phyloP scores from a whole-genome alignment of 2,113 vertebrate species.

The Dasyurus viverrinus region DNA sequence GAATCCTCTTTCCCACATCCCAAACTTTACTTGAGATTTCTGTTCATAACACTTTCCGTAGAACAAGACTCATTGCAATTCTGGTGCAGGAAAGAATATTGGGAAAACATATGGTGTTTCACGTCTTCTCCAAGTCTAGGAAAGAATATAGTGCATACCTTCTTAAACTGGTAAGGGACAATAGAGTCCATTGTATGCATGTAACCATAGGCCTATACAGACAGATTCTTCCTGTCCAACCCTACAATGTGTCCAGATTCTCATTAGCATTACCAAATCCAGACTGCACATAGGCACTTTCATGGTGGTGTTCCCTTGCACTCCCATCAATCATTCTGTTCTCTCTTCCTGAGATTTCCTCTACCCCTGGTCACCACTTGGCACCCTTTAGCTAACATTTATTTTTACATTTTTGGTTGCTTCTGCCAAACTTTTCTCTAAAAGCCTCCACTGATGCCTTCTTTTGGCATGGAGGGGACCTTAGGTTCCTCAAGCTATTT shows the following conservation, averaged over 20 bases:
- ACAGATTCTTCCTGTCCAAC: not conserved
- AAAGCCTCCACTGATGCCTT: not conserved
- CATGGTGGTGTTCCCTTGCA: not conserved
- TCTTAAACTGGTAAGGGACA: not conserved
- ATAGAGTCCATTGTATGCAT: not conserved
- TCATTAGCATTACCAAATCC: not conserved
- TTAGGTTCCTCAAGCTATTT: not conserved
- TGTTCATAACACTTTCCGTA: not conserved
- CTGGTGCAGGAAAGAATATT: not conserved
- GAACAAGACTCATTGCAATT: not conserved
- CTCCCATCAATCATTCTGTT: not conserved
- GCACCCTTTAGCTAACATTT: not conserved
- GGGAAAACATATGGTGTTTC: not conserved
- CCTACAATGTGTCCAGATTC: not conserved
- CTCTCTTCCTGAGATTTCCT: not conserved
- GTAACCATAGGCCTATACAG: not conserved
- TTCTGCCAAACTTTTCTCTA: not conserved
- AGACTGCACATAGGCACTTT: not conserved
- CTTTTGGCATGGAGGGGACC: not conserved
- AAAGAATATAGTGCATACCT: not conserved
- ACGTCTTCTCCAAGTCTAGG: not conserved
- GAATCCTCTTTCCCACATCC: not conserved
- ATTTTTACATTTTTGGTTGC: not conserved
- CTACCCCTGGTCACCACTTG: not conserved
- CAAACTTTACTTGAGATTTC: not conserved